Conservation (phyloP, 2,113 vertebrate species). For the Ochotona princeps region DNA sequence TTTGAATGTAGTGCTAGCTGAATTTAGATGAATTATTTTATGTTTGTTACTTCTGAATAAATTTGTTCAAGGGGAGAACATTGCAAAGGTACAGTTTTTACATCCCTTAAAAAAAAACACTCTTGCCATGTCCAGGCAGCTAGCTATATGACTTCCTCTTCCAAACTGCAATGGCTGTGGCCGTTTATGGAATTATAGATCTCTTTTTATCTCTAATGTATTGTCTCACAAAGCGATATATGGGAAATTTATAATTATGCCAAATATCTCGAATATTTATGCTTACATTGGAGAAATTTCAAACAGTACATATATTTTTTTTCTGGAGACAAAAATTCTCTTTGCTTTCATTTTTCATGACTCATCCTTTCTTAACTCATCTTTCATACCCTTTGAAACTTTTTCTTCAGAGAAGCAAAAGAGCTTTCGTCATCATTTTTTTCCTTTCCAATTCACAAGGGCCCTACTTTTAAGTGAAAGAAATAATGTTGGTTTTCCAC, state of each 20-base stretch:
- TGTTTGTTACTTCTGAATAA: conserved; percentile 62
- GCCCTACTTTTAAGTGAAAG: conserved; percentile 74
- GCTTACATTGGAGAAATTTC: conserved; percentile 38
- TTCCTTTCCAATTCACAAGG: conserved; percentile 28
- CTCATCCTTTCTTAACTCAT: conserved; percentile 70
- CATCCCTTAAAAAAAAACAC: background rate
- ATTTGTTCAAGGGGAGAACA: conserved; percentile 51
- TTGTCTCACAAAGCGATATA: conserved; percentile 53
- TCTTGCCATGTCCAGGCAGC: conserved; percentile 30
- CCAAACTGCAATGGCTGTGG: conserved; percentile 7
- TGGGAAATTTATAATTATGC: conserved; percentile 42
- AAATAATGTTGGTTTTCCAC: conserved; percentile 68
- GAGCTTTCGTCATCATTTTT: conserved; percentile 73
- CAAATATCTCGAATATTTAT: conserved; percentile 29
- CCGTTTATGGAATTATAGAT: conserved; percentile 12
- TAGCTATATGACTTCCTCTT: background rate
- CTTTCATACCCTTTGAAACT: conserved; percentile 74
- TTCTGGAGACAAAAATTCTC: conserved; percentile 43
- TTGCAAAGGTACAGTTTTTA: conserved; percentile 13
- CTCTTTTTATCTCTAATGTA: conserved; percentile 45
- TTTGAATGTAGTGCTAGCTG: background rate
- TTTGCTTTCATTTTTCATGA: conserved; percentile 70
- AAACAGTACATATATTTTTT: conserved; percentile 54
- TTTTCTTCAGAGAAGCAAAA: conserved; percentile 70
- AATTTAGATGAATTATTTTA: conserved; percentile 70